Base-by-base conservation (phyloP, 2,888 invertebrate genomes). In the Platynereis dumerilii region DNA sequence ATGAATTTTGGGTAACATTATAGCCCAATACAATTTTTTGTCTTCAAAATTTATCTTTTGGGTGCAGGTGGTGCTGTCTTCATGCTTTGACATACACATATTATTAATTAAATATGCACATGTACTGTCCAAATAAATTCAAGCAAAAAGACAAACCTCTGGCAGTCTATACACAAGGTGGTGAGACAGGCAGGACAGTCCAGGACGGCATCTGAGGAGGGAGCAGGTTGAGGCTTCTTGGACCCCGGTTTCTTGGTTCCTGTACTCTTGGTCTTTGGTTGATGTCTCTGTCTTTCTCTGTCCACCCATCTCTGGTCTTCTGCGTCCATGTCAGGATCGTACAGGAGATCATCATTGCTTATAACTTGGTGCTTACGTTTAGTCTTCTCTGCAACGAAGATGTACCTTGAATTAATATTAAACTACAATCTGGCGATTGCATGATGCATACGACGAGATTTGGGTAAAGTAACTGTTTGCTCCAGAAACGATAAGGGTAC, bases 111-210 rank as follows among this genome's bases (percentile, higher is more conserved):
- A n/a, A n/a, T n/a, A n/a, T n/a, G n/a, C n/a, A n/a, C n/a, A n/a
- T n/a, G n/a, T n/a, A n/a, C n/a, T n/a, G n/a, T n/a, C n/a, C n/a
- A n/a, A n/a, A n/a, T n/a, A n/a, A n/a, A n/a, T n/a, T n/a, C n/a
- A n/a, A n/a, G n/a, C n/a, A n/a, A n/a, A n/a, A n/a, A 12, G 34
- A 62, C 64, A 58, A 69, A 86, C 86, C 87, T 80, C 74, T 88
- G 88, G 78, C 88, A 88, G 73, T 88, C 88, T 45, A 86, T 73
- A 72, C 88, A 88, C 12, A 88, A 75, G n/a, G 86, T 80, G 1
- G 85, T 83, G 85, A 88, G 87, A 77, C 88, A 88, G 2, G 87
- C 87, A 17, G 88, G 88, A 76, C 88, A 88, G 76, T 88, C 87
- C 17, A 88, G 79, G 17, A 88, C 86, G 7, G 88, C 88, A 81